Evolutionary conservation across 2,797 vertebrate genomes (phyloP).

Genomic region (Tapirus indicus): DNA sequence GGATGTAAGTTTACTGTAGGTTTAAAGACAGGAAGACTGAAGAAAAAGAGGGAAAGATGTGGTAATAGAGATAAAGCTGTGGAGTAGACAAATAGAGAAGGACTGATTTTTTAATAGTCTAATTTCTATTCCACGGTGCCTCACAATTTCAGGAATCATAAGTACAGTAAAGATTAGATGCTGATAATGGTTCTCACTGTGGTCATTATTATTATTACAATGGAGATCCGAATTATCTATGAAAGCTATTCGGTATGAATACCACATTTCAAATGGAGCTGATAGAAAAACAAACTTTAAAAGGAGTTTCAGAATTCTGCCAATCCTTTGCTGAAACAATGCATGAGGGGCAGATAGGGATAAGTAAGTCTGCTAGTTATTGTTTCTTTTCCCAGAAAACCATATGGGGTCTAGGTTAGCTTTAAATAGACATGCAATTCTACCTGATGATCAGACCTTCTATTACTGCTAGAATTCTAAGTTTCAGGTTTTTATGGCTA

Average conservation of each 20-base stretch:
- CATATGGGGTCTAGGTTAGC: conserved; percentile 44
- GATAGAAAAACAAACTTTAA: conserved; percentile 31
- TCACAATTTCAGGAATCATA: not conserved
- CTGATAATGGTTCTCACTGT: not conserved
- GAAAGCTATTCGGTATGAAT: not conserved
- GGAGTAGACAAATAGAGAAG: not conserved
- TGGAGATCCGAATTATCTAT: not conserved
- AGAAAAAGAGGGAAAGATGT: not conserved
- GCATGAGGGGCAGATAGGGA: not conserved
- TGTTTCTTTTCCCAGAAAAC: conserved; percentile 65
- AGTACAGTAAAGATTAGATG: not conserved
- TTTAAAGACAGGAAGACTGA: not conserved
- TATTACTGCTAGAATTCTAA: not conserved
- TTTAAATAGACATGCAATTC: conserved; percentile 41
- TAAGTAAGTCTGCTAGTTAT: not conserved
- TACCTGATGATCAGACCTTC: not conserved
- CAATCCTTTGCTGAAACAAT: conserved; percentile 35
- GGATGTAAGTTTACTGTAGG: not conserved
- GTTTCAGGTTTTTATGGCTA: conserved; percentile 48
- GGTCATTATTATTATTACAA: not conserved
- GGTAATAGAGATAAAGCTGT: not conserved
- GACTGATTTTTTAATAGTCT: not conserved
- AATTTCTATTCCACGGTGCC: not conserved
- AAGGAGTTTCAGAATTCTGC: not conserved
- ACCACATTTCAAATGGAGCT: conserved; percentile 1